Conservation (phyloP, 2,113 vertebrate species). For the Sapayoa aenigma region DNA sequence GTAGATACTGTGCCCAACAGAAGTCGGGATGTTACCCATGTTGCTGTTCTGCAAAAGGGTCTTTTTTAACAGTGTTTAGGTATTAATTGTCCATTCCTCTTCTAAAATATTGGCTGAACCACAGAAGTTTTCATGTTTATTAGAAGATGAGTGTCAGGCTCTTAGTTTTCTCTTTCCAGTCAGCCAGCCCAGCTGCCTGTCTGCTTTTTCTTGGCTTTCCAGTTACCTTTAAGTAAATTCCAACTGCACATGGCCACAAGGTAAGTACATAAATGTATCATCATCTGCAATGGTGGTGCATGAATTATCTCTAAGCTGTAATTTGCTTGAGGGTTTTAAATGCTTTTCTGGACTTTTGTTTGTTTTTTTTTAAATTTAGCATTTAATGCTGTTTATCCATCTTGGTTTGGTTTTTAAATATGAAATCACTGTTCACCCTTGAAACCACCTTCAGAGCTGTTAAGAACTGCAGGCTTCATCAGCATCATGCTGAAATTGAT, state of each 20-base stretch:
- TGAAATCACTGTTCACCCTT: background rate
- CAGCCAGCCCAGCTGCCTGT: background rate
- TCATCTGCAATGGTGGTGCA: background rate
- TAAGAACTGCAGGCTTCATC: background rate
- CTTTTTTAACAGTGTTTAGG: background rate
- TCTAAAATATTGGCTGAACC: background rate
- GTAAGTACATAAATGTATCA: background rate
- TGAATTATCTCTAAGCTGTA: background rate
- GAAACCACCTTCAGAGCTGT: conserved; percentile 9
- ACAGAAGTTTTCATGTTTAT: background rate
- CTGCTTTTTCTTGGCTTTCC: background rate
- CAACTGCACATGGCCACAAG: background rate
- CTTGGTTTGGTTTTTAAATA: background rate
- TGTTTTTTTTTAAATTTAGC: background rate
- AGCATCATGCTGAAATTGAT: background rate
- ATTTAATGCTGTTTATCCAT: background rate
- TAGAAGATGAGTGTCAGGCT: background rate
- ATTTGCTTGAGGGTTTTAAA: background rate
- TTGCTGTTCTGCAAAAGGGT: background rate
- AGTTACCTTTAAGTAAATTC: background rate
- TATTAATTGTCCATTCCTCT: background rate
- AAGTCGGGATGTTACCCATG: background rate
- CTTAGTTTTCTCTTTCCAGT: background rate
- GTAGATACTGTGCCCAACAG: background rate
- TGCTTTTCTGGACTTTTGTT: too few species aligned